Conservation (phyloP, 2,888 invertebrate genomes). For the Drosophila kuntzei region DNA sequence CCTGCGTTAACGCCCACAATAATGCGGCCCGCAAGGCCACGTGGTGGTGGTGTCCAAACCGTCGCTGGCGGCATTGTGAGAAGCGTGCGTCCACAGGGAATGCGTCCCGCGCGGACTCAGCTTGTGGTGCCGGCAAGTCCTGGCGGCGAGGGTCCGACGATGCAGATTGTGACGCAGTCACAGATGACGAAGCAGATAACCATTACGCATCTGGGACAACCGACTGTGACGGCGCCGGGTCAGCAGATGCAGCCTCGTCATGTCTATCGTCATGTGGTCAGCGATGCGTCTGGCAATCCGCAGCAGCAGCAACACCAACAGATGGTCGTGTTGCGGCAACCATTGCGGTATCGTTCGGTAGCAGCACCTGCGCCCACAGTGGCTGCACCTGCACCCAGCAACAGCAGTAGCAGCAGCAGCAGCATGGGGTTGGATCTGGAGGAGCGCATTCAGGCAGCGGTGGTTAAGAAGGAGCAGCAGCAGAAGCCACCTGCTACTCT, state of each 20-base stretch:
- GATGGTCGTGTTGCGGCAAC: constrained; percentile 65
- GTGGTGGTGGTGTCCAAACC: constrained; percentile 49
- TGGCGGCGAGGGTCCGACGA: constrained; percentile 61
- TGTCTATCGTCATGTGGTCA: constrained; percentile 67
- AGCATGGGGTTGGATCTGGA: constrained; percentile 81
- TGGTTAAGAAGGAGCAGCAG: constrained; percentile 83
- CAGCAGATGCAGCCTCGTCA: constrained; percentile 66
- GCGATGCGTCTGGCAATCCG: constrained; percentile 44
- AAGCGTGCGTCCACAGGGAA: constrained; percentile 55
- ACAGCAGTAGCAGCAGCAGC: constrained; percentile 17
- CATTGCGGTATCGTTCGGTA: constrained; percentile 57
- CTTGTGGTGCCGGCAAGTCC: constrained; percentile 57
- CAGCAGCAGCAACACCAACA: constrained; percentile 67
- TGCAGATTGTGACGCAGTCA: constrained; percentile 62
- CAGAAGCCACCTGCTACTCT: constrained; percentile 33
- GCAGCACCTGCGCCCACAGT: constrained; percentile 28
- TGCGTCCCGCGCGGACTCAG: constrained; percentile 60
- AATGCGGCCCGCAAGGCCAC: constrained; percentile 64
- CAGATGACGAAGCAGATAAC: constrained; percentile 70
- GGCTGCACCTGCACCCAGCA: neutral
- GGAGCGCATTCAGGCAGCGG: constrained; percentile 84
- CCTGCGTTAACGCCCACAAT: constrained; percentile 61
- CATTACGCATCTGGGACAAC: constrained; percentile 68
- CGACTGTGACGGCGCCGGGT: constrained; percentile 37
- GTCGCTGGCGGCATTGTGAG: constrained; percentile 50